Evolutionary conservation across 2,797 vertebrate species (phyloP).

Genomic region (Hirundo rustica): DNA sequence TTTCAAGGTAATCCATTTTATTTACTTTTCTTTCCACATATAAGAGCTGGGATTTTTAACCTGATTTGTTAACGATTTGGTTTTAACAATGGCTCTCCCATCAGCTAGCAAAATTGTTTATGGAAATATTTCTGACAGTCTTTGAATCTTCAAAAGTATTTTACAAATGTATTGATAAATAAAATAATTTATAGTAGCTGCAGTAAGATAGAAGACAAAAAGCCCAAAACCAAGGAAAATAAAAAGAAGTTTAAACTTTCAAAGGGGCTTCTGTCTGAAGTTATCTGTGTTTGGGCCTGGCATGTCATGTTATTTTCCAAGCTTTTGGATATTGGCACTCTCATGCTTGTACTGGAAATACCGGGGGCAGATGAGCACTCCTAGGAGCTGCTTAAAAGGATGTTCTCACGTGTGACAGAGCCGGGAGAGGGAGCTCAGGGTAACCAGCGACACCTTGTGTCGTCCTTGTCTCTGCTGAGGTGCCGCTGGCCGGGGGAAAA

Average conservation of each 20-base stretch:
- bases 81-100: neutral
- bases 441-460: neutral
- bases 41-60: neutral
- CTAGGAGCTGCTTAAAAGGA: neutral
- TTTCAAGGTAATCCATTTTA: slow-evolving; percentile 86
- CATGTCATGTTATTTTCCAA: neutral
- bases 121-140: neutral
- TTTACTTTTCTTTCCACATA: neutral
- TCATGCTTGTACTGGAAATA: neutral
- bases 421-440: neutral
- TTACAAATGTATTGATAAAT: neutral
- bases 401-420: fast-evolving
- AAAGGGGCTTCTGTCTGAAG: neutral
- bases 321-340: neutral
- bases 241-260: neutral
- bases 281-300: neutral
- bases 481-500: neutral
- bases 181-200: neutral
- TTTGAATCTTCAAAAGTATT: neutral
- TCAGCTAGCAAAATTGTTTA: neutral
- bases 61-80: neutral
- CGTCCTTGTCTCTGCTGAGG: neutral
- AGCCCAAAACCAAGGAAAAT: neutral
- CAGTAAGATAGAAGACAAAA: neutral
- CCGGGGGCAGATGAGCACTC: fast-evolving